Evolutionary conservation across 2,797 vertebrate genomes (phyloP).

Genomic region (Dipus sagitta): DNA sequence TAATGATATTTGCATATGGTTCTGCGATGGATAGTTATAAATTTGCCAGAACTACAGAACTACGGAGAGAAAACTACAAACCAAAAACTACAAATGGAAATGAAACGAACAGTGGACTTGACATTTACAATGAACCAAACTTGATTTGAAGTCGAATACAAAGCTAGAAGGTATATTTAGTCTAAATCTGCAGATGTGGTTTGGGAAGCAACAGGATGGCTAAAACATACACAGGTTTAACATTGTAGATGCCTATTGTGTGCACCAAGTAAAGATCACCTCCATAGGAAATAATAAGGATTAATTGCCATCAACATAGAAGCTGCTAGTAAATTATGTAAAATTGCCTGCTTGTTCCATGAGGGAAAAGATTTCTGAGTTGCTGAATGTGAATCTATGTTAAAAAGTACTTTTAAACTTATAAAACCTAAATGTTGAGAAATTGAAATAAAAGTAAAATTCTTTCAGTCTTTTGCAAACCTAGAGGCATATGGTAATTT

Average conservation of each 20-base stretch:
- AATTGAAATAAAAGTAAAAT: not conserved
- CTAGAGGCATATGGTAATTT: not conserved
- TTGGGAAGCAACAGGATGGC: slow-evolving; percentile 23
- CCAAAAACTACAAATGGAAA: too few species aligned
- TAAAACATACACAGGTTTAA: not conserved
- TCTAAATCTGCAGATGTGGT: slow-evolving; percentile 14
- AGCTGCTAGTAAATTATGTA: slow-evolving; percentile 26
- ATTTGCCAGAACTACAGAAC: too few species aligned
- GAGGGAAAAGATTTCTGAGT: not conserved
- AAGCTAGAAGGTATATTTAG: not conserved
- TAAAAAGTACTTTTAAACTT: not conserved
- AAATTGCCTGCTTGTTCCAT: slow-evolving; percentile 33
- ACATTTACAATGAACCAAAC: not conserved
- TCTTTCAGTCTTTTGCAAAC: not conserved
- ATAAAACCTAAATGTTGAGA: not conserved
- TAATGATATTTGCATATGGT: too few species aligned
- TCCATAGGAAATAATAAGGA: slow-evolving; percentile 48
- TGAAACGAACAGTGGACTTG: too few species aligned
- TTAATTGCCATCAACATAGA: slow-evolving; percentile 65
- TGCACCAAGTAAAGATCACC: slow-evolving; percentile 49
- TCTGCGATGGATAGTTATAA: too few species aligned
- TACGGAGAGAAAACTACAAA: too few species aligned
- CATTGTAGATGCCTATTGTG: slow-evolving; percentile 14
- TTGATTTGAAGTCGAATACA: not conserved
- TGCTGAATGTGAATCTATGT: not conserved